Percentiles rank a stretch among this genome's conserved stretches.
phyloP scores from a whole-genome alignment of 2,797 vertebrate species.

The Emys orbicularis region DNA sequence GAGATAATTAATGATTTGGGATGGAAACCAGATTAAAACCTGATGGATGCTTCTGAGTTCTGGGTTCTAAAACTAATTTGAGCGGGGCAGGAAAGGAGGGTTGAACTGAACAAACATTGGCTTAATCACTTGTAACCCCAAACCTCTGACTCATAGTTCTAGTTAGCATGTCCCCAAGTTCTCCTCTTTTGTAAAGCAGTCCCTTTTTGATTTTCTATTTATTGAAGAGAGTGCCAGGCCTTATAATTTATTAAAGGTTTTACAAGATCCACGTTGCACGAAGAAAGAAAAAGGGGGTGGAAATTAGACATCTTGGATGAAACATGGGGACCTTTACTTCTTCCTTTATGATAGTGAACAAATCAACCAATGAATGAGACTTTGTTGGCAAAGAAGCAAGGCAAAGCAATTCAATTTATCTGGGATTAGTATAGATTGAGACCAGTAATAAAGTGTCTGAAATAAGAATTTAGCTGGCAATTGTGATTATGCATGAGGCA shows the following conservation, averaged over 20 bases:
- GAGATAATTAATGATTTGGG: not conserved
- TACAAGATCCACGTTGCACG: not conserved
- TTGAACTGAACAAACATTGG: not conserved
- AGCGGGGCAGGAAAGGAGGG: not conserved
- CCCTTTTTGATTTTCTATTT: not conserved
- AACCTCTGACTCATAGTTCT: not conserved
- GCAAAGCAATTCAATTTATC: not conserved
- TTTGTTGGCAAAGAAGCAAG: not conserved
- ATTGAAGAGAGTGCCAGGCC: not conserved
- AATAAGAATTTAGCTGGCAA: rapidly evolving
- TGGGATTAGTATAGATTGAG: not conserved
- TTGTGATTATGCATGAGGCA: not conserved
- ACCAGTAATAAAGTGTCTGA: not conserved
- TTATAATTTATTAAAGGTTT: not conserved
- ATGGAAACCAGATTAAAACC: not conserved
- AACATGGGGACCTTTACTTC: not conserved
- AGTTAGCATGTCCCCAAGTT: not conserved
- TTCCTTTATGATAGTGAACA: not conserved
- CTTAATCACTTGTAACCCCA: not conserved
- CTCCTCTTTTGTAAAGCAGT: not conserved
- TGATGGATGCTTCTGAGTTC: not conserved
- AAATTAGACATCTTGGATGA: not conserved
- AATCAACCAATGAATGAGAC: not conserved
- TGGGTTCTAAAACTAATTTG: not conserved
- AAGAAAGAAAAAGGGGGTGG: not conserved